Evolutionary conservation across 2,888 invertebrate genomes (phyloP).

Genomic region (Caenorhabditis drosophilae): DNA sequence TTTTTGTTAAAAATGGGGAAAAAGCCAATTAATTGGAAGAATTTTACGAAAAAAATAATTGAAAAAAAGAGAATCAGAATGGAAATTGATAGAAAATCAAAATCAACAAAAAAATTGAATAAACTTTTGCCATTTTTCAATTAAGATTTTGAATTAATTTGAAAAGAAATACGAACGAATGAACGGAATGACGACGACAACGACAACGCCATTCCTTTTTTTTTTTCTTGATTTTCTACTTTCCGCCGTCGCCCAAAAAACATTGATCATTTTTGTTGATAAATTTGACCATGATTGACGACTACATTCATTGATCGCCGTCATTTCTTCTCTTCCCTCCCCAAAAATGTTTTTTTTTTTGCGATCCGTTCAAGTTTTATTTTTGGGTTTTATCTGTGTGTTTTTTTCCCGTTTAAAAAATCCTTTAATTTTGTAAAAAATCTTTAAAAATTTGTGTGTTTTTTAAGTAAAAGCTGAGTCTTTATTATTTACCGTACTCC

Average conservation of each 20-base stretch:
- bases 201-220: too few relatives aligned
- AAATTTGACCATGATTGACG: conserved; percentile 37
- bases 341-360: neutral
- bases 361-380: neutral
- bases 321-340: neutral
- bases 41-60: neutral
- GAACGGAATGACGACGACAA: neutral
- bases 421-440: too few relatives aligned
- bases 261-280: conserved; percentile 32
- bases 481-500: conserved; percentile 3
- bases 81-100: neutral
- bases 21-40: neutral
- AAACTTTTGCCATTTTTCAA: neutral
- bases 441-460: neutral
- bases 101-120: neutral
- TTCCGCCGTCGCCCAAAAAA: too few relatives aligned
- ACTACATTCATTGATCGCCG: conserved; percentile 16
- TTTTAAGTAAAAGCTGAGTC: neutral
- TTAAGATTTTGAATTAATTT: neutral
- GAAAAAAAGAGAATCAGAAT: too few relatives aligned
- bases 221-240: too few relatives aligned
- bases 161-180: neutral
- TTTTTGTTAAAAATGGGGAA: too few relatives aligned
- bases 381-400: neutral
- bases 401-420: conserved; percentile 1